These are phyloP conservation scores for Pyxicephalus adspersus DNA, from an alignment of 2,113 vertebrate genomes.

Conservation along the genomic window DNA sequence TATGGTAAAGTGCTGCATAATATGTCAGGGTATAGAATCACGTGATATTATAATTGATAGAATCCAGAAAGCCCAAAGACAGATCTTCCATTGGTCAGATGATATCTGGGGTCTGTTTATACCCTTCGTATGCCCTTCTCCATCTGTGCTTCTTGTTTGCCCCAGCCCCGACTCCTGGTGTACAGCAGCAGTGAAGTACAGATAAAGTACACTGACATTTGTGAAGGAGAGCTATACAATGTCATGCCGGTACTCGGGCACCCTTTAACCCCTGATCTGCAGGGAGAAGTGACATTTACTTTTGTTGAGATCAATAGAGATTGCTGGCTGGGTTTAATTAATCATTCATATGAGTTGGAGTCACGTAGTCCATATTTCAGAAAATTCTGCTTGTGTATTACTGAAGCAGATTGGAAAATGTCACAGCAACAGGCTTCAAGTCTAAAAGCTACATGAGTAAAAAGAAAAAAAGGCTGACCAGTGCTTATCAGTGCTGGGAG, in stretches of 20 bases:
- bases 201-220: background rate
- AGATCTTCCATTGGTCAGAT: too few species aligned
- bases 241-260: background rate
- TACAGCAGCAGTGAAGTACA: background rate
- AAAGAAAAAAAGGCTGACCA: too few species aligned
- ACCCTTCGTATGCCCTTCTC: too few species aligned
- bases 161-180: background rate
- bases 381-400: background rate
- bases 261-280: conserved; percentile 11
- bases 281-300: conserved; percentile 52
- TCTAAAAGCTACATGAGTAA: too few species aligned
- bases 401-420: conserved; percentile 9
- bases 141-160: too few species aligned
- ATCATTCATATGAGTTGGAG: conserved; percentile 41
- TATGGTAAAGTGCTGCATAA: too few species aligned
- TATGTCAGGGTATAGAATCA: too few species aligned
- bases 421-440: background rate
- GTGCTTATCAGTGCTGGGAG: too few species aligned
- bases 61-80: too few species aligned
- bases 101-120: too few species aligned
- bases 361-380: conserved; percentile 1
- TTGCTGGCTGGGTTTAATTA: conserved; percentile 34
- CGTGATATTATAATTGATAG: too few species aligned
- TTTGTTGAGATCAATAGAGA: conserved; percentile 40
- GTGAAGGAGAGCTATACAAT: background rate